Base-by-base conservation (phyloP, 2,888 invertebrate species). In the Spialia ferax region DNA sequence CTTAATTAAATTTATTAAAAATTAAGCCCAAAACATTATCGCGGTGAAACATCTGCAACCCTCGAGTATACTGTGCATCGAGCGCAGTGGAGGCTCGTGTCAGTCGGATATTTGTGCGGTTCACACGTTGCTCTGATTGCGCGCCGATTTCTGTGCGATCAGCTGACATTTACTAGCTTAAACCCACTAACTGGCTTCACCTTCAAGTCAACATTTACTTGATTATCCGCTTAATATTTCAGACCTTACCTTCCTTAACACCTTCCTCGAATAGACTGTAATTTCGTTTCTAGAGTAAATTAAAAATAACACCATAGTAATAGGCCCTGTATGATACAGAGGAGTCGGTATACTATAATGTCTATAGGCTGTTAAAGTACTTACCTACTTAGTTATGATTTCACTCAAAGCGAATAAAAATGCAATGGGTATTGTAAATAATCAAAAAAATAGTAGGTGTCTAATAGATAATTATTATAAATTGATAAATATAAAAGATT, bases 121-220 rank as follows among this genome's bases (percentile, higher is more conserved):
- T 63, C 59, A 67, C 63, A 63, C 64, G 55, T 70, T 22, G 56
- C 55, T 23, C 32, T 52, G 50, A 57, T 65, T 26, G 64, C 38
- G 23, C 50, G 35, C 61, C 20, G 61, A 61, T 61, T 50, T 50
- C 61, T 52, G 35, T 23, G 63, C 56, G 32, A 56, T 65, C 57
- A 11, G 29, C 48, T 65, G 57, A 59, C 64, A 65, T 65, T 65
- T 57, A 57, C 48, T 56, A 32, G 22, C n/a, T 23, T 63, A 18
- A 22, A 22, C 13, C n/a, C 50, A 11, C 52, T 56, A 63, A 63
- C 42, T 63, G 52, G 42, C 60, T 45, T 48, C 45, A 60, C 60
- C 48, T 60, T 60, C 23, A 60, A 45, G 23, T 4, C 23, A 59
- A 26, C 42, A 29, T 18, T 45, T 18, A 45, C 23, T 45, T 38